Base-by-base conservation (phyloP, 2,888 invertebrate species). In the Neelides folsomi region DNA sequence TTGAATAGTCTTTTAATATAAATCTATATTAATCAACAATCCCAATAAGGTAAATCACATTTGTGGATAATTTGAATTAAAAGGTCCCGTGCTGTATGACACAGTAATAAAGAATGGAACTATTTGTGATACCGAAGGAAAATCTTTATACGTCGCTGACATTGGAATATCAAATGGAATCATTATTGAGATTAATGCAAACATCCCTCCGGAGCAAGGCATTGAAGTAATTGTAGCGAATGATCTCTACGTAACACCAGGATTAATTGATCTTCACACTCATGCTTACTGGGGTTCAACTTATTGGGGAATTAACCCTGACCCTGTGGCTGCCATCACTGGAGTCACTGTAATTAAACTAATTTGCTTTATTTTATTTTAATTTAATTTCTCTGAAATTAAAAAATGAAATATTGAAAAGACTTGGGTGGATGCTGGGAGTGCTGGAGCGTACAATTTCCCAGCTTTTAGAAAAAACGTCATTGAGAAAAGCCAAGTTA, bases 341-440 rank as follows among this genome's bases (percentile, higher is more conserved):
- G 43, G 43, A n/a, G 43, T 43, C 15, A 43, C 43, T n/a, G 43
- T 43, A 18, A 43, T 39, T 13, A 13, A 15, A 39, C 13, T 39
- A 6, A 13, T 16, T 8, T 5, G 6, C 8, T 6, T 13, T 15
- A 13, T 39, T 16, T 5, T 6, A 16, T 8, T 13, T 8, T 16
- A 5, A 13, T 39, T 39, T 5, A 39, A 5, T 15, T 13, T 13
- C 3, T 15, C 5, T 39, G 39, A n/a, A 8, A 5, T 8, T 5
- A 39, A 39, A 13, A 6, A 39, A 13, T n/a, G 3, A 5, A 39
- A 6, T 5, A 13, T n/a, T 13, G 3, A n/a, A n/a, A 13, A 43
- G 43, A 43, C 43, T n/a, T 43, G 43, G 43, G 43, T 43, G 43
- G 43, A 43, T 43, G 43, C 43, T n/a, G 43, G 43, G n/a, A 43